Percentiles rank a stretch among this genome's conserved stretches.
Conservation (phyloP, 2,797 vertebrate genomes). For the Eulemur mongoz region DNA sequence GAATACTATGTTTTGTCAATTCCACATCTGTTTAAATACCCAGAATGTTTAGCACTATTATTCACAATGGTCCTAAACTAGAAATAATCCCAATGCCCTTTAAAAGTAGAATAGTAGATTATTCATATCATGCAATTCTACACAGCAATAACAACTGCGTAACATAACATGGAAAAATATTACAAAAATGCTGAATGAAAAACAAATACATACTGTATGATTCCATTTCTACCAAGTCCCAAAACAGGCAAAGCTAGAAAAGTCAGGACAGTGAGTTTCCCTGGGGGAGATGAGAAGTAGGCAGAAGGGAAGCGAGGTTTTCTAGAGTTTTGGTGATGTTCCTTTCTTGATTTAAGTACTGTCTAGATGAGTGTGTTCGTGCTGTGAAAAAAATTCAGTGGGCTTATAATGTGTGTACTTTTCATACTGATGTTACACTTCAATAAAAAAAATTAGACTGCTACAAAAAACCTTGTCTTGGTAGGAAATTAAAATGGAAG, state of each 20-base stretch:
- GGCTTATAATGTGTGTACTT: not conserved
- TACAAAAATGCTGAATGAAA: not conserved
- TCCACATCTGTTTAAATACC: not conserved
- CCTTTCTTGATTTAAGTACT: not conserved
- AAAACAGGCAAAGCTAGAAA: not conserved
- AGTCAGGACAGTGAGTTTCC: not conserved
- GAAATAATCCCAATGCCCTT: slow-evolving; percentile 59
- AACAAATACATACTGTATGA: not conserved
- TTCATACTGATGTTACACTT: not conserved
- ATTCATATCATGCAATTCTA: not conserved
- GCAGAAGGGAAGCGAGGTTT: not conserved
- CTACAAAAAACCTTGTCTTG: slow-evolving; percentile 65
- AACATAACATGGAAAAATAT: not conserved
- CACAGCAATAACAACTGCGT: not conserved
- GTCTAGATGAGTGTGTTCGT: not conserved
- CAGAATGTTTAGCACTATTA: not conserved
- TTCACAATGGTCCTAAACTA: slow-evolving; percentile 40
- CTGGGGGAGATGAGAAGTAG: not conserved
- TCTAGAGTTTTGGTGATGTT: not conserved
- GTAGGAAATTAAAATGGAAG: not conserved
- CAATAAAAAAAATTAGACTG: slow-evolving; percentile 78
- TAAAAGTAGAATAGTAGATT: not conserved
- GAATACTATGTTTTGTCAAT: not conserved
- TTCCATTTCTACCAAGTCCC: not conserved
- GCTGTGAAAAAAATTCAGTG: slow-evolving; percentile 3